Base-by-base conservation (phyloP, 92 coral and sea anemone species). In the Porites lobata region DNA sequence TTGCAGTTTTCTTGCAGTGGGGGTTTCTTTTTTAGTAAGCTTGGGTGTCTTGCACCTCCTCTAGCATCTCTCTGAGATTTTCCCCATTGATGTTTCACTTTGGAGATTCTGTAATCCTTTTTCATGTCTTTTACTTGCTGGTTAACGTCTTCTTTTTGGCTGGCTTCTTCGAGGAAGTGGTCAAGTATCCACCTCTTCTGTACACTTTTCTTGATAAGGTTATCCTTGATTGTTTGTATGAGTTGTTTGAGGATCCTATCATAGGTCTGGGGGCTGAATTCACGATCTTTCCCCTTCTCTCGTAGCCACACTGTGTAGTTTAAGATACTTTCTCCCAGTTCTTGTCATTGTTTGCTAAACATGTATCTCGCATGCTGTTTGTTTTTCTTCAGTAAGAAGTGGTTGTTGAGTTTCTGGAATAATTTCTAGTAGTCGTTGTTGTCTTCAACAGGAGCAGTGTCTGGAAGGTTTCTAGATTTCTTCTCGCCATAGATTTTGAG, bases 401-500 rank as follows among this genome's bases (percentile, higher is more conserved):
- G 73, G 69, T 73, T 91, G 64, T 86, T 70, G 24, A 86, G 79
- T 62, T 94, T 91, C 64, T 88, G 72, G 83, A 75, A 86, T 59
- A 92, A 81, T 61, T 89, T 89, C 74, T 82, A 78, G 69, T 91
- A 92, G 10, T 91, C 93, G 57, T 92, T 66, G 62, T 94, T 93
- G 11, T 72, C 88, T 64, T 78, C 92, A 63, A 81, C 71, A 6
- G 87, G 80, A 72, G 86, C 47, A 26, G 90, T 80, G 6, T 88
- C 93, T 76, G 96, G 94, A 32, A 94, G 51, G 85, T 82, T 93
- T 91, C 92, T 91, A 91, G 61, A 91, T 80, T 79, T 94, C 96
- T 66, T 57, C 84, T 93, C 88, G 50, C 93, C 89, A 47, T 86
- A 89, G 21, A 94, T 92, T 47, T 92, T 89, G 10, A 86, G 90